These are phyloP conservation scores for Tetranychus piercei DNA, from an alignment of 2,888 invertebrate genomes.

Conservation along the genomic window DNA sequence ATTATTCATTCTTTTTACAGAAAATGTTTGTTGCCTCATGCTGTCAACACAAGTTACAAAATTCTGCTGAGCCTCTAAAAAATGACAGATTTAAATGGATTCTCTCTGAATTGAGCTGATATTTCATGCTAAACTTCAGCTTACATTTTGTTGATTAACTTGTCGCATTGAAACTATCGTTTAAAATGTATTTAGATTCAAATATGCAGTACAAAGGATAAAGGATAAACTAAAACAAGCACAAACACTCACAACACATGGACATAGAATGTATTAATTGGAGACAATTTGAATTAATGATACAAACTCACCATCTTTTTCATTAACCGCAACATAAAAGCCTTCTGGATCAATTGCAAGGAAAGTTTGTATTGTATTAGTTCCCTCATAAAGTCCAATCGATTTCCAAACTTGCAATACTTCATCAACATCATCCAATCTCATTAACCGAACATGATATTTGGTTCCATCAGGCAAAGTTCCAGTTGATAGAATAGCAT, in stretches of 20 bases:
- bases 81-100: not conserved
- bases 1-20: too few species aligned
- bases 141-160: too few species aligned
- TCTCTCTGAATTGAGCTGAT: too few species aligned
- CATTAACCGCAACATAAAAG: constrained; percentile 20
- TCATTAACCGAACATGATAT: constrained; percentile 23
- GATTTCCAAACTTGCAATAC: constrained; percentile 26
- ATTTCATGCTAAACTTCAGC: too few species aligned
- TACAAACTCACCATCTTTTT: constrained; percentile 2
- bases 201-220: too few species aligned
- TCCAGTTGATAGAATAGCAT: constrained; percentile 10
- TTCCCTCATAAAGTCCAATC: constrained; percentile 25
- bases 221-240: too few species aligned
- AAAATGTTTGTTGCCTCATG: too few species aligned
- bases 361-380: constrained; percentile 24
- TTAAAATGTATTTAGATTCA: too few species aligned
- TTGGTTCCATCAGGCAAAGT: constrained; percentile 15
- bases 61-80: not conserved
- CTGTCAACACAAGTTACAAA: not conserved
- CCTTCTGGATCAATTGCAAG: constrained; percentile 25
- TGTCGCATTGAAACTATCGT: too few species aligned
- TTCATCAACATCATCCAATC: constrained; percentile 22
- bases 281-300: not conserved
- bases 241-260: too few species aligned
- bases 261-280: not conserved